These are phyloP conservation scores for Oxyura jamaicensis DNA, from an alignment of 2,113 vertebrate genomes.

Conservation along the genomic window DNA sequence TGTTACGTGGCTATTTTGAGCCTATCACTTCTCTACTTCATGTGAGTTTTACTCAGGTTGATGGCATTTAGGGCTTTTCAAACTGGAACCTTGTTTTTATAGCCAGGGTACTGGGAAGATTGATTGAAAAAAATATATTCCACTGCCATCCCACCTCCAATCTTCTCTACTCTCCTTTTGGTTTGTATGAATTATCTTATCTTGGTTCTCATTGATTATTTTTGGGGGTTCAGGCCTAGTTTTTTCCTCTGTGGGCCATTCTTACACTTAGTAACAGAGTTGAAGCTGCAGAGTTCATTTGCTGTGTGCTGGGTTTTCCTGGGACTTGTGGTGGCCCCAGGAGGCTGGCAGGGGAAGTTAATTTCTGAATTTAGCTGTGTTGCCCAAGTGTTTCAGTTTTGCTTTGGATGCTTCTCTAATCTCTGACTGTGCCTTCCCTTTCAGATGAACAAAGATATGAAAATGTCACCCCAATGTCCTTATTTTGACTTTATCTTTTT, in stretches of 20 bases:
- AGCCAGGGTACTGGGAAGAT: neutral
- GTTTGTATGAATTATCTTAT: neutral
- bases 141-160: neutral
- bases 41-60: neutral
- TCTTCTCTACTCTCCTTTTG: neutral
- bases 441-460: neutral
- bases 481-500: neutral
- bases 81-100: neutral
- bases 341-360: neutral
- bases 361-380: neutral
- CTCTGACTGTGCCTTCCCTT: neutral
- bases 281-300: neutral
- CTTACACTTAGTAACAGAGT: accelerated
- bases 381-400: neutral
- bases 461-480: neutral
- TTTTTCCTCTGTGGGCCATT: neutral
- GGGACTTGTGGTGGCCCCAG: neutral
- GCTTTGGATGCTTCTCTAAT: neutral
- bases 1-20: accelerated
- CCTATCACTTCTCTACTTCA: neutral
- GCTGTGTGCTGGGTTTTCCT: neutral
- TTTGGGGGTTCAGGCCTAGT: neutral
- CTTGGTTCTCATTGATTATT: neutral
- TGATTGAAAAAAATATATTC: neutral
- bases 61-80: neutral